Percentiles rank a stretch among this genome's conserved stretches.
Evolutionary conservation across 1,140 invertebrate species (phyloP).

Genomic region (Halyomorpha halys): DNA sequence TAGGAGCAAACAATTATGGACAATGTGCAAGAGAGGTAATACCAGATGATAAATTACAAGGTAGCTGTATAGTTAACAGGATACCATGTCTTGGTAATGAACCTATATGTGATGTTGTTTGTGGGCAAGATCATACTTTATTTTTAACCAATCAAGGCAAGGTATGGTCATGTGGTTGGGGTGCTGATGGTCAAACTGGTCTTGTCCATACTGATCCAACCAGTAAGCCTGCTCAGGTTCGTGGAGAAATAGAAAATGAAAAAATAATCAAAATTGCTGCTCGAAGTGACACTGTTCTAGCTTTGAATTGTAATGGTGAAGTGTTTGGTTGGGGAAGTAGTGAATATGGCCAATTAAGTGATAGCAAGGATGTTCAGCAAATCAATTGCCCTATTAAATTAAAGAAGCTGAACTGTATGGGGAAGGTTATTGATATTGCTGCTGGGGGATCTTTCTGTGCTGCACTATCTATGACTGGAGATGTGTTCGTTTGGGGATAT

Average conservation of each 20-base stretch:
- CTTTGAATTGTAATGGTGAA: conserved; percentile 81
- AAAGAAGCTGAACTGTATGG: conserved; percentile 48
- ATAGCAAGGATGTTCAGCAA: conserved; percentile 31
- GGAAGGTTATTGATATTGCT: conserved; percentile 70
- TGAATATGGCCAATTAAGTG: conserved; percentile 80
- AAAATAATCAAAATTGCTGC: conserved; percentile 71
- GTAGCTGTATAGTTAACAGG: conserved; percentile 52
- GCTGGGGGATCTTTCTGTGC: conserved; percentile 80
- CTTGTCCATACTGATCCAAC: conserved; percentile 52
- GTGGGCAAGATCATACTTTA: conserved; percentile 83
- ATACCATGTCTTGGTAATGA: conserved; percentile 52
- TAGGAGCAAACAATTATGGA: conserved; percentile 89
- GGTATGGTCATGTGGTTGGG: conserved; percentile 85
- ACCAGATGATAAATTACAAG: conserved; percentile 47
- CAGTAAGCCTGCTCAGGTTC: conserved; percentile 47
- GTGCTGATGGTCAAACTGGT: conserved; percentile 91
- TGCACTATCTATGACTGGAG: conserved; percentile 65
- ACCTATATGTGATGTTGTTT: conserved; percentile 55
- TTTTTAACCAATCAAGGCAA: conserved; percentile 68
- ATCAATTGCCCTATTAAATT: conserved; percentile 35
- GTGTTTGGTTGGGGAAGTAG: conserved; percentile 96
- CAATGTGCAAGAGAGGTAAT: conserved; percentile 84
- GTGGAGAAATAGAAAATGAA: conserved; percentile 74
- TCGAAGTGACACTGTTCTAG: conserved; percentile 76
- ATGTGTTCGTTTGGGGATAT: conserved; percentile 87